Percentiles rank a stretch among this genome's conserved stretches.
These are phyloP conservation scores for Phortica okadai DNA, from an alignment of 2,888 invertebrate genomes.

Conservation along the genomic window DNA sequence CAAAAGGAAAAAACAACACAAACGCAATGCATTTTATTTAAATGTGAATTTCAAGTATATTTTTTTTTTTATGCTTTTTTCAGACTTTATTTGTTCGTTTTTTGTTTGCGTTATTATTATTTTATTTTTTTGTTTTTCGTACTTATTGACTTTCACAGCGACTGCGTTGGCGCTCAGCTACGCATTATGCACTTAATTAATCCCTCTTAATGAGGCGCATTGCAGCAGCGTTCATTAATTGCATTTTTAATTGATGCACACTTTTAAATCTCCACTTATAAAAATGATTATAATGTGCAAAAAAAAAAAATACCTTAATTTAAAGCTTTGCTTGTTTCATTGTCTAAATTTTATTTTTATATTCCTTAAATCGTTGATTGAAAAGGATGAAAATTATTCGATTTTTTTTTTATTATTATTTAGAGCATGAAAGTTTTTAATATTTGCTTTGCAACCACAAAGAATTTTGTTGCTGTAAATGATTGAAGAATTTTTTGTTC, in stretches of 20 bases:
- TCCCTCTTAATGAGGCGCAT: slow-evolving; percentile 31
- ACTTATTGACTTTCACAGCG: not conserved
- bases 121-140: not conserved
- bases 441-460: not conserved
- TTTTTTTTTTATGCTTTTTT: not conserved
- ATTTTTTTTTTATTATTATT: not conserved
- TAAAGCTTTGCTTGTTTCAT: not conserved
- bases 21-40: not conserved
- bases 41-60: not conserved
- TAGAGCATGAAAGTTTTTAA: not conserved
- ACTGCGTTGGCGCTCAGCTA: slow-evolving; percentile 1
- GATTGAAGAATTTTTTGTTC: slow-evolving; percentile 1
- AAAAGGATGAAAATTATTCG: not conserved
- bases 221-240: slow-evolving; percentile 50
- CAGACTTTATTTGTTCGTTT: not conserved
- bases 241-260: slow-evolving; percentile 57
- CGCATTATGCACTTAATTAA: slow-evolving; percentile 34
- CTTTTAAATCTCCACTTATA: not conserved
- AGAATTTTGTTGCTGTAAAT: not conserved
- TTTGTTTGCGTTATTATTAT: slow-evolving; percentile 6
- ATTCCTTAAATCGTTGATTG: not conserved
- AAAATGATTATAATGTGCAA: not conserved
- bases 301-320: not conserved
- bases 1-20: not conserved
- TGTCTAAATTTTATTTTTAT: not conserved